Evolutionary conservation across 2,113 vertebrate genomes (phyloP).

Genomic region (Corapipo altera): DNA sequence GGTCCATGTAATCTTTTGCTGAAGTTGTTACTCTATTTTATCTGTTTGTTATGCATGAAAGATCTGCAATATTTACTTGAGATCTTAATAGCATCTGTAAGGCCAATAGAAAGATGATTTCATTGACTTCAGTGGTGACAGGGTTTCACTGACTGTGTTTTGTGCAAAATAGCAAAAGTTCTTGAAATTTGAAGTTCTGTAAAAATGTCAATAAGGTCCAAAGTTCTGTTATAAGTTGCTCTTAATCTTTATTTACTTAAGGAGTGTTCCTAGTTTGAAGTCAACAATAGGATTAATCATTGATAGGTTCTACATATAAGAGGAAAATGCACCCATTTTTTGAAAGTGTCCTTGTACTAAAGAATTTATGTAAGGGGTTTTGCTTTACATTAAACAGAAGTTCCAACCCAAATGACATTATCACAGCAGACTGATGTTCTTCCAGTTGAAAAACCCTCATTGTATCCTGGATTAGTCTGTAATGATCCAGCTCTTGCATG

Average conservation of each 20-base stretch:
- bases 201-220: background rate
- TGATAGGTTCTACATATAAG: conserved; percentile 8
- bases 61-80: background rate
- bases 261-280: background rate
- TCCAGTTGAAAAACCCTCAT: background rate
- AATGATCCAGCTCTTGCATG: background rate
- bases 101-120: background rate
- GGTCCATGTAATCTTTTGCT: background rate
- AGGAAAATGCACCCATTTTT: background rate
- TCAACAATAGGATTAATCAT: conserved; percentile 41
- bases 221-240: conserved; percentile 23
- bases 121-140: background rate
- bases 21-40: background rate
- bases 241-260: conserved; percentile 39
- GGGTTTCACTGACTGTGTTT: background rate
- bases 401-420: background rate
- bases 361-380: background rate
- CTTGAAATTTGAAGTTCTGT: background rate
- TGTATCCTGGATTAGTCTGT: background rate
- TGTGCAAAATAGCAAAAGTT: background rate
- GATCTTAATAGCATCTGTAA: background rate
- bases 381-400: background rate
- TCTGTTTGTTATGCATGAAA: background rate
- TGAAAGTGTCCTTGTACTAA: background rate
- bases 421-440: background rate